Conservation (phyloP, 2,113 vertebrate species). For the Ptyas mucosa region DNA sequence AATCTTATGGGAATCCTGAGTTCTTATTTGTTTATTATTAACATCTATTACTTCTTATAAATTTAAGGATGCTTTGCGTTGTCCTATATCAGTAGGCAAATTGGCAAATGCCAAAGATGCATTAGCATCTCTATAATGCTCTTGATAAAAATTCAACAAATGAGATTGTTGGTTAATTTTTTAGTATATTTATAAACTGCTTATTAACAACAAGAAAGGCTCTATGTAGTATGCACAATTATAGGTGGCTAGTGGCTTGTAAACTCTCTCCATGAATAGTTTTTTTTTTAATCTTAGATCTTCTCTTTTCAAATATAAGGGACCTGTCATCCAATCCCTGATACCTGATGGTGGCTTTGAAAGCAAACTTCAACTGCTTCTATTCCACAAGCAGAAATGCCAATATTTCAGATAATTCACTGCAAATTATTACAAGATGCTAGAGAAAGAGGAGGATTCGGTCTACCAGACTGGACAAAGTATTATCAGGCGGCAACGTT, state of each 20-base stretch:
- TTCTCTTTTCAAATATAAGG: neutral
- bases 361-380: neutral
- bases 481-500: no score
- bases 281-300: neutral
- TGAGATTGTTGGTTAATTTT: neutral
- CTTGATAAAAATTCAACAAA: neutral
- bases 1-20: neutral
- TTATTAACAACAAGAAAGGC: neutral
- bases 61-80: neutral
- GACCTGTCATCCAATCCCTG: neutral
- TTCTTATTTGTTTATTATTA: neutral
- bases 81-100: neutral
- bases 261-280: neutral
- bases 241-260: neutral
- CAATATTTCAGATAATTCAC: neutral
- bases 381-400: neutral
- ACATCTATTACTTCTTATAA: neutral
- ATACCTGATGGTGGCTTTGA: neutral
- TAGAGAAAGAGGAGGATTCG: no score
- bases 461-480: no score
- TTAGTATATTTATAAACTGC: neutral
- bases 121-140: neutral
- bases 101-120: neutral
- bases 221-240: neutral
- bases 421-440: no score